Base-by-base conservation (phyloP, 2,888 invertebrate genomes). In the Lepidocyrtinus sp. region DNA sequence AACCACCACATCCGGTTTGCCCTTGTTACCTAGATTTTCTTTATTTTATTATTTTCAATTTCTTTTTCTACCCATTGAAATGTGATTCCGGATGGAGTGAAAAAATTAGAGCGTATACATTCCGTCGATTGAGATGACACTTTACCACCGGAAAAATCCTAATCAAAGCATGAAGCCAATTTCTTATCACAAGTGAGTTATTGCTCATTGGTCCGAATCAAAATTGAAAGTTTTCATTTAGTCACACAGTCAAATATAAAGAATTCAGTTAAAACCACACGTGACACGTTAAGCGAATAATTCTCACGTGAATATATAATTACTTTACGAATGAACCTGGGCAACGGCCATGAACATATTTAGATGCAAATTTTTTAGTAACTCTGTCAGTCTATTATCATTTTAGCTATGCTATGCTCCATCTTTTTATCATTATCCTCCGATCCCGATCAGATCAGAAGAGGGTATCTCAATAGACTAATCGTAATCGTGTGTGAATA, bases 401-500 rank as follows among this genome's bases (percentile, higher is more conserved):
- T 12, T 36, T 36, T 36, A 36, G 36, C 36, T 36, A 36, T 36
- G 36, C 36, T 36, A 36, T 36, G 36, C 36, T 36, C 36, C 12
- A 36, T 12, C 36, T 36, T 12, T n/a, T n/a, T n/a, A n/a, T n/a
- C n/a, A n/a, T n/a, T n/a, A n/a, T n/a, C n/a, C n/a, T n/a, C n/a
- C n/a, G 77, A 78, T 72, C 72, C 50, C 68, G 59, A 65, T 63
- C 17, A 72, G 77, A 78, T 78, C 77, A 77, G 69, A 74, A 73
- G 73, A 74, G n/a, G n/a, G n/a, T n/a, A 82, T 83, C 83, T 70
- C 68, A 82, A 75, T n/a, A n/a, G n/a, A n/a, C n/a, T n/a, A 75
- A 68, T 79, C 72, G 67, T 77, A 81, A 85, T 85, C 84, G 84
- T 79, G 86, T 84, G 82, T 75, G 72, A 83, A 86, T 84, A 84